Evolutionary conservation across 2,888 invertebrate genomes (phyloP).

Genomic region (Neocrepidodera transversa): DNA sequence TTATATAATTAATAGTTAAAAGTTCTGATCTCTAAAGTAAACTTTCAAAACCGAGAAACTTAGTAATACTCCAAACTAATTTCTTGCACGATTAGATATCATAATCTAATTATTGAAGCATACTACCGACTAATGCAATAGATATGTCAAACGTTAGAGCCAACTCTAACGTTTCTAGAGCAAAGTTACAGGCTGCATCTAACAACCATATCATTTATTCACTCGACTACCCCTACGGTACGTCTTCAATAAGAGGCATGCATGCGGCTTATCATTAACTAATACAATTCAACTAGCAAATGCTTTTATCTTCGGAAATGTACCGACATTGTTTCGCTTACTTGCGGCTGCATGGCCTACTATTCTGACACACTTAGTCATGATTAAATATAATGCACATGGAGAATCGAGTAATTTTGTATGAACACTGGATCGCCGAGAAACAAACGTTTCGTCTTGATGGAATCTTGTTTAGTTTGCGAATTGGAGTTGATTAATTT

Average conservation of each 20-base stretch:
- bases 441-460: slow-evolving; percentile 11
- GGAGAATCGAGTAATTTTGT: slow-evolving; percentile 14
- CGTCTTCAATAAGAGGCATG: slow-evolving; percentile 3
- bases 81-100: too few species aligned
- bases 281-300: slow-evolving; percentile 13
- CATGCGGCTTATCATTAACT: slow-evolving; percentile 17
- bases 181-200: background rate
- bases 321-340: slow-evolving; percentile 13
- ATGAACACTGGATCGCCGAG: slow-evolving; percentile 12
- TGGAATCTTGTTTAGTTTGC: slow-evolving; percentile 17
- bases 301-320: slow-evolving; percentile 15
- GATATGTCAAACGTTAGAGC: background rate
- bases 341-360: background rate
- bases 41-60: too few species aligned
- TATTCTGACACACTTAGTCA: slow-evolving; percentile 4
- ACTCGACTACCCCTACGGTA: slow-evolving; percentile 9
- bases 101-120: too few species aligned
- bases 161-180: background rate
- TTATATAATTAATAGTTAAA: too few species aligned
- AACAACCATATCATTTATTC: slow-evolving; percentile 11
- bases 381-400: slow-evolving; percentile 15
- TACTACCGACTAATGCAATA: background rate
- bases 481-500: slow-evolving; percentile 14
- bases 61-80: too few species aligned
- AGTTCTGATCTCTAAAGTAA: too few species aligned